Percentiles rank a stretch among this genome's conserved stretches.
phyloP scores from a whole-genome alignment of 2,888 invertebrate genomes.

The Acrocera orbiculus region DNA sequence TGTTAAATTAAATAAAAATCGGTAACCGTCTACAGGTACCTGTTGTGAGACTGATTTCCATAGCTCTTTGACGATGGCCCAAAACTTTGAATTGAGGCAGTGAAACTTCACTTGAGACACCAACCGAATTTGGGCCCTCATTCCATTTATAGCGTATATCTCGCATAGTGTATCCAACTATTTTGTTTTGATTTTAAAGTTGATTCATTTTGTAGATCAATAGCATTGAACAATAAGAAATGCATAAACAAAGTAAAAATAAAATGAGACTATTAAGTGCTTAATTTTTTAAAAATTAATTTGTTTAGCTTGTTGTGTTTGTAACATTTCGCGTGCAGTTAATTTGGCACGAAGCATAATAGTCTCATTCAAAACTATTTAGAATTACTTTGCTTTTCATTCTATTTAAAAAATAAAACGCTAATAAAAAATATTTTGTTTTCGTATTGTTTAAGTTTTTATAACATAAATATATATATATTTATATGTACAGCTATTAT shows the following conservation, averaged over 20 bases:
- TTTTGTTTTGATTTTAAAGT: conserved; percentile 17
- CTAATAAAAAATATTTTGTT: too few relatives aligned
- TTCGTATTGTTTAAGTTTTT: too few relatives aligned
- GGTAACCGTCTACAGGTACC: conserved; percentile 51
- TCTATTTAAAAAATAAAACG: too few relatives aligned
- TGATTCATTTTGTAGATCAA: too few relatives aligned
- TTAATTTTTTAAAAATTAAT: conserved; percentile 3
- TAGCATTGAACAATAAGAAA: too few relatives aligned
- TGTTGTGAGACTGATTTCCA: conserved; percentile 93
- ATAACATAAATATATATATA: too few relatives aligned
- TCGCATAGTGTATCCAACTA: conserved; percentile 96
- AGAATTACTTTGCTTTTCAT: too few relatives aligned
- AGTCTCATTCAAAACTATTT: conserved; percentile 30
- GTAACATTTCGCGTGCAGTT: neutral
- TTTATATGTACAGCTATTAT: too few relatives aligned
- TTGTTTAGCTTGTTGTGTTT: conserved; percentile 2
- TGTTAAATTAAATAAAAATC: conserved; percentile 21
- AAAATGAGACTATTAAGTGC: too few relatives aligned
- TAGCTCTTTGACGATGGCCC: conserved; percentile 87
- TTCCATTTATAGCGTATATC: conserved; percentile 97
- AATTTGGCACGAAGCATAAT: conserved; percentile 16
- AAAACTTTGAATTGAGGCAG: conserved; percentile 96
- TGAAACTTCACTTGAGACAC: conserved; percentile 88
- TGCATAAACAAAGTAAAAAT: too few relatives aligned
- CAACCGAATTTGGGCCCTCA: conserved; percentile 87